phyloP scores from a whole-genome alignment of 2,797 vertebrate genomes.

The Argentina silus region DNA sequence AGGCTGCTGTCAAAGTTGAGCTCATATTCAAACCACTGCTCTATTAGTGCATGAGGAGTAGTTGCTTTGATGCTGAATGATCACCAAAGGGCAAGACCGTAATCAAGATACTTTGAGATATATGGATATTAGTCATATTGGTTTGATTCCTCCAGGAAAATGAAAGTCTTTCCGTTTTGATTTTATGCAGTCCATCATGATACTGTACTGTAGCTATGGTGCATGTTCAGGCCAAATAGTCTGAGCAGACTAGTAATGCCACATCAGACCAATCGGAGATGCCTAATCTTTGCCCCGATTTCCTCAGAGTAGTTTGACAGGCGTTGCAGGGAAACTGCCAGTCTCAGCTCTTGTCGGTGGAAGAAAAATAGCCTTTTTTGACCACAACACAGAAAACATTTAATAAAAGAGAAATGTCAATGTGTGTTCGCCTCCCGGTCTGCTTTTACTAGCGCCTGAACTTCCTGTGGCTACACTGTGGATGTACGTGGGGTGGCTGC shows the following conservation, averaged over 20 bases:
- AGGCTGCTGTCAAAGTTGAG: neutral
- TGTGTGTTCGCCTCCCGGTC: neutral
- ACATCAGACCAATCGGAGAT: too few relatives aligned
- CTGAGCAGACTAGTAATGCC: too few relatives aligned
- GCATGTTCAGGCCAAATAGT: too few relatives aligned
- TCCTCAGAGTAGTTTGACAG: neutral
- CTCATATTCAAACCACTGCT: too few relatives aligned
- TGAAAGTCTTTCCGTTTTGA: too few relatives aligned
- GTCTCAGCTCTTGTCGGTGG: neutral
- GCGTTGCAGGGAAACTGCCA: neutral
- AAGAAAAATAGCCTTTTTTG: neutral
- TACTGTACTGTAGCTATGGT: too few relatives aligned
- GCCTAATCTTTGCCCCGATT: too few relatives aligned
- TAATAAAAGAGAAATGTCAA: slow-evolving; percentile 1
- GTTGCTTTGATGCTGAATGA: neutral
- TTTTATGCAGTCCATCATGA: too few relatives aligned
- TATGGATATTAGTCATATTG: neutral
- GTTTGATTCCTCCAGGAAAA: neutral
- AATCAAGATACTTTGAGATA: neutral
- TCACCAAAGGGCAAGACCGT: neutral
- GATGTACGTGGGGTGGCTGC: too few relatives aligned
- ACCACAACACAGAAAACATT: neutral
- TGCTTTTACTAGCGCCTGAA: too few relatives aligned
- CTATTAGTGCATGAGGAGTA: neutral
- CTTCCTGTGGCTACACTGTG: too few relatives aligned